Evolutionary conservation across 2,888 invertebrate genomes (phyloP).

Genomic region (Pterostichus madidus): DNA sequence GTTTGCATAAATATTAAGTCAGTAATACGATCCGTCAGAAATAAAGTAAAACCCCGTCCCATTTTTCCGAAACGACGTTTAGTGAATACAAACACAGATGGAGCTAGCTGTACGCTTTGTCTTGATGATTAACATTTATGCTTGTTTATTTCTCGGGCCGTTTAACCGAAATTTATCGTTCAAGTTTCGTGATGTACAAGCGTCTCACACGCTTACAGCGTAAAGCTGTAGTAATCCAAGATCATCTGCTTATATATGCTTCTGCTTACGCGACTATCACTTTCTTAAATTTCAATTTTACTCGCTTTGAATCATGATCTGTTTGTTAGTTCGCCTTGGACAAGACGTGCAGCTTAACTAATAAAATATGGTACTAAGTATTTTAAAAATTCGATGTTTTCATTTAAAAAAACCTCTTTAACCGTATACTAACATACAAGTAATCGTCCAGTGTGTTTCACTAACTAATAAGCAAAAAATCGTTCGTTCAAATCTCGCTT

Average conservation of each 20-base stretch:
- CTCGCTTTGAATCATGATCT: too few relatives aligned
- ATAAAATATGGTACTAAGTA: too few relatives aligned
- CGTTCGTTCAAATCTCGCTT: too few relatives aligned
- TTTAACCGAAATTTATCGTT: slow-evolving; percentile 57
- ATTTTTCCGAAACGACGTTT: slow-evolving; percentile 27
- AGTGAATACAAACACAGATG: slow-evolving; percentile 21
- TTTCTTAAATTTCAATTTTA: slow-evolving; percentile 50
- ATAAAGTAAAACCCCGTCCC: slow-evolving; percentile 3
- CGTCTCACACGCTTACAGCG: slow-evolving; percentile 27
- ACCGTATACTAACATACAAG: too few relatives aligned
- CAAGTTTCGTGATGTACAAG: slow-evolving; percentile 50
- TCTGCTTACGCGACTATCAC: slow-evolving; percentile 29
- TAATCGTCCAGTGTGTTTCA: too few relatives aligned
- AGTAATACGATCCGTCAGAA: slow-evolving; percentile 43
- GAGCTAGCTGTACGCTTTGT: slow-evolving; percentile 19
- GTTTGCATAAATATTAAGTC: slow-evolving; percentile 56
- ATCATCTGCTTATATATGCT: slow-evolving; percentile 51
- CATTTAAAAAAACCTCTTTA: too few relatives aligned
- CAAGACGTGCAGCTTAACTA: too few relatives aligned
- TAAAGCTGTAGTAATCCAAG: slow-evolving; percentile 55
- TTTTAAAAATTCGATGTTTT: too few relatives aligned
- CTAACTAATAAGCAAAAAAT: too few relatives aligned
- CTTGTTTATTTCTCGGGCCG: slow-evolving; percentile 51
- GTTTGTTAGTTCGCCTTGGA: too few relatives aligned
- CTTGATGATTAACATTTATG: slow-evolving; percentile 59